Base-by-base conservation (phyloP, 2,888 invertebrate species). In the Athalia rosae region DNA sequence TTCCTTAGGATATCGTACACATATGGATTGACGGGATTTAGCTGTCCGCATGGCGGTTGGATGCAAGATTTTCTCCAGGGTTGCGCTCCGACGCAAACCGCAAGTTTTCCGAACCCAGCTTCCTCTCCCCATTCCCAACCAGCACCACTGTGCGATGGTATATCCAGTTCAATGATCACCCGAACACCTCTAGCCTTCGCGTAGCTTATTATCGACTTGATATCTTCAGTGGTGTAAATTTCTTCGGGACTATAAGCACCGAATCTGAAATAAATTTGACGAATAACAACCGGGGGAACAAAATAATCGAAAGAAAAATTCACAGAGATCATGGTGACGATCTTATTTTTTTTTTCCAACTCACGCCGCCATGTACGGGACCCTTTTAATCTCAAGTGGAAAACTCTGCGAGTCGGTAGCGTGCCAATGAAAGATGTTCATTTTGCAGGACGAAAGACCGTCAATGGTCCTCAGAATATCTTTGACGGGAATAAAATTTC, bases 391-490 rank as follows among this genome's bases (percentile, higher is more conserved):
- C 85, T 95, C 94, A 85, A 97, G 91, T 0, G 98, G 98, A 90
- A 98, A 98, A 84, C 98, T 97, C 82, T 98, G 98, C 0, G 96
- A 94, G 89, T 98, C 98, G 0, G 96, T 95, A 0, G 94, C 94
- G 87, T 97, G 96, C 98, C 98, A 98, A 87, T 98, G 98, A 63
- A 98, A 93, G 0, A 97, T 95, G 87, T 98, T 98, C 91, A 98
- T 90, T 90, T 98, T 98, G 69, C 95, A 95, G 15, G 95, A 93
- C 1, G 95, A 95, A 95, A 98, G 96, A 1, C 94, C 97, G 83
- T 97, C 95, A 81, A 98, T 91, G 66, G 95, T 95, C 81, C 92
- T 93, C 83, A 93, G 92, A 28, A 97, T 94, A 64, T 92, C 92
- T 11, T 88, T 89, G 80, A 97, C 89, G 0, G 96, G 94, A 43